Evolutionary conservation across 1,140 invertebrate species (phyloP).

Genomic region (Pseudomyrmex flavicornis): DNA sequence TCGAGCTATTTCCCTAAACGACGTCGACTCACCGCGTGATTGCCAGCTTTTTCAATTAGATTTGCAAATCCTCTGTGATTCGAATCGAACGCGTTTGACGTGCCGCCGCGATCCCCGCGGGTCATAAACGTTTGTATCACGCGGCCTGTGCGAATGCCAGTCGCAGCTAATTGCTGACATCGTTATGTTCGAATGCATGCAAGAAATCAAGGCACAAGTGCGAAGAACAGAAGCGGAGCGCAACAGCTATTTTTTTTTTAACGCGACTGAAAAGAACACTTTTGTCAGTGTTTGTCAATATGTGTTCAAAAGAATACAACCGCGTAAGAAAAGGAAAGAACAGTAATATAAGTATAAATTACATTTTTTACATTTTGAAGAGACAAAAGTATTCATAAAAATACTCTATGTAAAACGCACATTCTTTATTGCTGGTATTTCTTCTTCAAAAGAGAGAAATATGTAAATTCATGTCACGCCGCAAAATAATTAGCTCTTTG

Average conservation of each 20-base stretch:
- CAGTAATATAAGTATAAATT: slow-evolving; percentile 17
- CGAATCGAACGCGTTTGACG: background rate
- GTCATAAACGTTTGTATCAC: slow-evolving; percentile 30
- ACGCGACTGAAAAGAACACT: background rate
- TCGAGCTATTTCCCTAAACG: slow-evolving; percentile 32
- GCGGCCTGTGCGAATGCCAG: slow-evolving; percentile 22
- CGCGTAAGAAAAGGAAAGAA: background rate
- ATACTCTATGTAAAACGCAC: slow-evolving; percentile 2
- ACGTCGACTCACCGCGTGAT: slow-evolving; percentile 22
- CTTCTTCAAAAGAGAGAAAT: slow-evolving; percentile 21
- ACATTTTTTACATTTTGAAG: background rate
- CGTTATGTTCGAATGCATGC: slow-evolving; percentile 2
- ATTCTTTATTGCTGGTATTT: background rate
- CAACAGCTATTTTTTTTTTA: background rate
- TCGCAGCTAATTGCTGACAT: slow-evolving; percentile 46
- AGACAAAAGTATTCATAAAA: slow-evolving; percentile 16
- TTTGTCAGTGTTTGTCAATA: background rate
- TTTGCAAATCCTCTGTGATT: slow-evolving; percentile 42
- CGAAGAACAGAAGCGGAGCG: background rate
- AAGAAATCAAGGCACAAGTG: background rate
- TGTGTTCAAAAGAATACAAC: background rate
- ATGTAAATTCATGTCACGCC: slow-evolving; percentile 29
- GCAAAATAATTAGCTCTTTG: slow-evolving; percentile 50
- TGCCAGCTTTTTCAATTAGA: slow-evolving; percentile 42
- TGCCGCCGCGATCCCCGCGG: background rate